phyloP scores from a whole-genome alignment of 2,888 invertebrate genomes.

The Biston stratarius region DNA sequence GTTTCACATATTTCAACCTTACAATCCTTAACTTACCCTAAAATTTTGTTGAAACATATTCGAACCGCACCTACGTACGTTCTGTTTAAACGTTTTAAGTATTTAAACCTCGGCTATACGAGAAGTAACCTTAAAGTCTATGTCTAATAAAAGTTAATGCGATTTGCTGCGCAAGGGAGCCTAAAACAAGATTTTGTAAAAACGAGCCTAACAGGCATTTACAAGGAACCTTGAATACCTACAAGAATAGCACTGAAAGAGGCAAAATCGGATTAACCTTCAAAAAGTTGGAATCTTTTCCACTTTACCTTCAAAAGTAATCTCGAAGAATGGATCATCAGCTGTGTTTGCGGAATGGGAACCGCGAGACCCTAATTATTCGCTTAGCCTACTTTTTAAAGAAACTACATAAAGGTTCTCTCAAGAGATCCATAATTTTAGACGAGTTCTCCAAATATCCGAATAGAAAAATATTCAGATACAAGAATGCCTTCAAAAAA shows the following conservation, averaged over 20 bases:
- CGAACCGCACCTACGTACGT: no score
- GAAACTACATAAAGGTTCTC: conserved; percentile 10
- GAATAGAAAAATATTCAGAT: no score
- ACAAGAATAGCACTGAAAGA: conserved; percentile 15
- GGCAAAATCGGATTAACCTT: conserved; percentile 31
- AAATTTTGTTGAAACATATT: no score
- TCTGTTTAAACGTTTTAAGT: no score
- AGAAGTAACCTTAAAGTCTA: background rate
- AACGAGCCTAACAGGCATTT: background rate
- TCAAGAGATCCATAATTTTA: conserved; percentile 7
- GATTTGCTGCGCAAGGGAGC: background rate
- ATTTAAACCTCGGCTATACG: no score
- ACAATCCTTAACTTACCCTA: no score
- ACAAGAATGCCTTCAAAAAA: no score
- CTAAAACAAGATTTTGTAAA: background rate
- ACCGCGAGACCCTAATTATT: conserved; percentile 55
- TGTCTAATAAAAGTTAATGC: background rate
- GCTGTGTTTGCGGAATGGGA: conserved; percentile 46
- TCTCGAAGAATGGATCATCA: conserved; percentile 39
- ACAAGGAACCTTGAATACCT: conserved; percentile 3
- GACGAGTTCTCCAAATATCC: background rate
- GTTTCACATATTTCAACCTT: no score
- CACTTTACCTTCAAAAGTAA: conserved; percentile 28
- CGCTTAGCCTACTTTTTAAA: conserved; percentile 54
- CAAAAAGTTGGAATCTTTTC: conserved; percentile 23